Evolutionary conservation across 2,888 invertebrate genomes (phyloP), one percentile per base, ranked within the genome.

Genomic region (Latrodectus elegans): DNA sequence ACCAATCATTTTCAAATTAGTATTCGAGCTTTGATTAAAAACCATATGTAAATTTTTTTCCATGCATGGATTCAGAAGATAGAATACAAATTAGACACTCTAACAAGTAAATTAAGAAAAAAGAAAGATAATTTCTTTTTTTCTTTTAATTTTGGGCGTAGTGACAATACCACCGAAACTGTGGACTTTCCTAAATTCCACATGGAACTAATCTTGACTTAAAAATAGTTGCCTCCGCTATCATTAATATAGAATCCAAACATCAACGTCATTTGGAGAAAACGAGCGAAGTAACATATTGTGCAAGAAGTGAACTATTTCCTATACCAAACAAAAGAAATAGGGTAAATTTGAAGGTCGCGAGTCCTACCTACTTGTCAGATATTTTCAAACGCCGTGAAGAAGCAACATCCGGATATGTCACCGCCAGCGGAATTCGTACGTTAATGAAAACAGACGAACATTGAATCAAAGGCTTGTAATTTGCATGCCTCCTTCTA

Each of bases 401-500:
- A 84, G 77, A 79, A 85, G 67, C 10, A 51, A 71, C 72, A 80
- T 86, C 76, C 85, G 80, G 75, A 79, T 85, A 74, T 80, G 74
- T 67, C 72, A 71, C 81, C 65, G 76, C 71, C 72, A 52, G 53
- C 38, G 71, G 86, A 86, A 76, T 81, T 68, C 53, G 81, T 76
- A 76, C 52, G 51, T 68, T 51, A 72, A 86, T 76, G 75, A 80
- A 85, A 80, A 64, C 49, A 67, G 85, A 79, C 74, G 70, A 71
- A 64, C 80, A 52, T 76, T 65, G 75, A 71, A 76, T 65, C 85
- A 70, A 74, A 38, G 38, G 68, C 74, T 49, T 60, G 86, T 75
- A 86, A 86, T 86, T 86, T 71, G 60, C 75, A 75, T 60, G 74
- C 65, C 68, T 79, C 70, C 79, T 75, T 85, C 75, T 80, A 75